Conservation (phyloP, 1,140 invertebrate species). For the Zeugodacus cucurbitae region DNA sequence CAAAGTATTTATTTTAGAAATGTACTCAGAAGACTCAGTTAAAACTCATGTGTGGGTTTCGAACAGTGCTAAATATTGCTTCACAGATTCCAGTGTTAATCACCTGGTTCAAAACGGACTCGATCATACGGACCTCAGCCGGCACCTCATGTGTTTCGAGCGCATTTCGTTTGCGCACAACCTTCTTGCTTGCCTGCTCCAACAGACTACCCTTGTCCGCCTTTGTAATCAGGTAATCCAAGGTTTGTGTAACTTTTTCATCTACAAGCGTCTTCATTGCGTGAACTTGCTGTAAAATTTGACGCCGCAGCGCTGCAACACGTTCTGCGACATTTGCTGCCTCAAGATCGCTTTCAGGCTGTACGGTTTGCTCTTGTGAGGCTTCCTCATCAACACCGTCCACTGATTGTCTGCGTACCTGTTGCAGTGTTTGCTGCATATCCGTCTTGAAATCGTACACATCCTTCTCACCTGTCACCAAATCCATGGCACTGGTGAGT, state of each 20-base stretch:
- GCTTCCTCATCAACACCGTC: neutral
- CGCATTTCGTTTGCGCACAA: slow-evolving; percentile 49
- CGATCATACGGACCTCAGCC: slow-evolving; percentile 50
- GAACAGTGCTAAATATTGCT: no score
- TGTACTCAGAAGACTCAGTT: no score
- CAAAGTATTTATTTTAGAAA: no score
- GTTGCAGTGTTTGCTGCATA: slow-evolving; percentile 44
- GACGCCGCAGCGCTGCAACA: slow-evolving; percentile 48
- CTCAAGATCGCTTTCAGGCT: neutral
- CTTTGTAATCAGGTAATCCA: slow-evolving; percentile 52
- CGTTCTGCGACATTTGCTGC: neutral
- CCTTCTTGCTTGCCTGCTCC: slow-evolving; percentile 53
- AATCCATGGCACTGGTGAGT: slow-evolving; percentile 55
- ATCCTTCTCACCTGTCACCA: slow-evolving; percentile 49
- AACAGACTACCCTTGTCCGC: slow-evolving; percentile 51
- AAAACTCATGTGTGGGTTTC: no score
- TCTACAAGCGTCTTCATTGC: slow-evolving; percentile 55
- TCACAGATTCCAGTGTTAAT: neutral
- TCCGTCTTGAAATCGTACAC: slow-evolving; percentile 50
- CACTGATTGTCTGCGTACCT: slow-evolving; percentile 41
- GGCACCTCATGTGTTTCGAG: slow-evolving; percentile 22
- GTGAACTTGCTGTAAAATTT: slow-evolving; percentile 51
- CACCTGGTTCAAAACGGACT: slow-evolving; percentile 56
- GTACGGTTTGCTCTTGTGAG: neutral
- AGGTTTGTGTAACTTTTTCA: slow-evolving; percentile 53